These are phyloP conservation scores for Leptinotarsa tumamoca DNA, from an alignment of 2,888 invertebrate genomes.

Conservation along the genomic window DNA sequence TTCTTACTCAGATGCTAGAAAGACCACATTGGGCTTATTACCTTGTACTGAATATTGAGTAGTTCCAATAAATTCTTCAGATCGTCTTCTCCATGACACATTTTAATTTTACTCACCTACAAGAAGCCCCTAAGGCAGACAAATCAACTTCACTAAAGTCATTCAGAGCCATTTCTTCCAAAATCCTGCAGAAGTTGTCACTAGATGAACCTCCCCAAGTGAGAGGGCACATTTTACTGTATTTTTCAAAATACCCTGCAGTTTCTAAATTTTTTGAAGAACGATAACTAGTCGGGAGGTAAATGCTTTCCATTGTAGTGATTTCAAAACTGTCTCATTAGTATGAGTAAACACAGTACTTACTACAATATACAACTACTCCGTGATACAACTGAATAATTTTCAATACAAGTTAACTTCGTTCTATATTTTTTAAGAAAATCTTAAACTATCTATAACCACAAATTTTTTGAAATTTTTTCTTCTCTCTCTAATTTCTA, in stretches of 20 bases:
- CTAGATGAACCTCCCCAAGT: neutral
- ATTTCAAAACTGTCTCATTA: too few relatives aligned
- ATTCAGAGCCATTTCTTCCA: conserved; percentile 19
- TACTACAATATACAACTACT: neutral
- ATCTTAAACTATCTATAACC: too few relatives aligned
- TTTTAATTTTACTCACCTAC: conserved; percentile 32
- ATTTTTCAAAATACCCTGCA: conserved; percentile 39
- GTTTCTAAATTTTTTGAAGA: conserved; percentile 32
- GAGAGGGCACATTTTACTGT: conserved; percentile 34
- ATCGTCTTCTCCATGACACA: neutral
- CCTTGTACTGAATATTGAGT: too few relatives aligned
- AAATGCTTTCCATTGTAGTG: conserved; percentile 36
- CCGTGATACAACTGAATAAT: neutral
- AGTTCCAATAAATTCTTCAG: too few relatives aligned
- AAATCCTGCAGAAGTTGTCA: conserved; percentile 24
- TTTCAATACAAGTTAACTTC: too few relatives aligned
- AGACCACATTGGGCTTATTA: too few relatives aligned
- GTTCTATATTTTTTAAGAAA: too few relatives aligned
- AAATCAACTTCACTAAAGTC: conserved; percentile 24
- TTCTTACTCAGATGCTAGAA: too few relatives aligned
- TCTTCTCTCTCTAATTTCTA: too few relatives aligned
- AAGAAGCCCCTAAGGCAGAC: conserved; percentile 25
- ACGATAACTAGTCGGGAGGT: conserved; percentile 37
- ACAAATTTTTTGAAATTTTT: too few relatives aligned
- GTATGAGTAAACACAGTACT: too few relatives aligned